Conservation (phyloP, 2,888 invertebrate genomes). For the Panzeria rudis region DNA sequence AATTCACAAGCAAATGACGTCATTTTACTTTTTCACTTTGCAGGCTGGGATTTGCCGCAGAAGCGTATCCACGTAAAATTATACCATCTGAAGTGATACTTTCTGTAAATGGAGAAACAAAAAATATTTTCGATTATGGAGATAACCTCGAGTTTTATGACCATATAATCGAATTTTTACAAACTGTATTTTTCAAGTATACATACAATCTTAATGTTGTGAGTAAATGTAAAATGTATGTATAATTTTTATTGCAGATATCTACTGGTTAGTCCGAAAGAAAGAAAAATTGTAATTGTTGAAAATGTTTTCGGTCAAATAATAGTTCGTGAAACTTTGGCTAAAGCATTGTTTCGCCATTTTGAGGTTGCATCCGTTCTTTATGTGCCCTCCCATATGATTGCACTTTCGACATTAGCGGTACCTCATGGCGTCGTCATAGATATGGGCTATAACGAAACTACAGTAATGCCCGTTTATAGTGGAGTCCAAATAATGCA, state of each 20-base stretch:
- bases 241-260: constrained; percentile 85
- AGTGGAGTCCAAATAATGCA: constrained; percentile 93
- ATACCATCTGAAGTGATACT: constrained; percentile 91
- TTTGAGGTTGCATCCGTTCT: constrained; percentile 94
- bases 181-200: constrained; percentile 94
- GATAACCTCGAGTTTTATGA: constrained; percentile 90
- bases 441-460: constrained; percentile 94
- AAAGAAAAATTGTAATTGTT: constrained; percentile 94
- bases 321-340: constrained; percentile 92
- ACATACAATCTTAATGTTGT: background rate
- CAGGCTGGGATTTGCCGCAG: constrained; percentile 96
- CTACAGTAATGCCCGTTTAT: constrained; percentile 92
- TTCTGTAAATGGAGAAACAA: constrained; percentile 86
- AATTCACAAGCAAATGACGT: constrained; percentile 72
- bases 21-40: constrained; percentile 73
- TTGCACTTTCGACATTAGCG: constrained; percentile 92
- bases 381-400: constrained; percentile 93
- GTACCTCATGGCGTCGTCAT: constrained; percentile 92
- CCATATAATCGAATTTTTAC: constrained; percentile 94
- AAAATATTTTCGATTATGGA: constrained; percentile 87
- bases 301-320: constrained; percentile 95
- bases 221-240: background rate
- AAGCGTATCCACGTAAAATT: constrained; percentile 94
- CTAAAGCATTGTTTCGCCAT: constrained; percentile 95
- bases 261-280: constrained; percentile 95